These are phyloP conservation scores for Anticlea derivata DNA, from an alignment of 2,888 invertebrate species.

Conservation along the genomic window DNA sequence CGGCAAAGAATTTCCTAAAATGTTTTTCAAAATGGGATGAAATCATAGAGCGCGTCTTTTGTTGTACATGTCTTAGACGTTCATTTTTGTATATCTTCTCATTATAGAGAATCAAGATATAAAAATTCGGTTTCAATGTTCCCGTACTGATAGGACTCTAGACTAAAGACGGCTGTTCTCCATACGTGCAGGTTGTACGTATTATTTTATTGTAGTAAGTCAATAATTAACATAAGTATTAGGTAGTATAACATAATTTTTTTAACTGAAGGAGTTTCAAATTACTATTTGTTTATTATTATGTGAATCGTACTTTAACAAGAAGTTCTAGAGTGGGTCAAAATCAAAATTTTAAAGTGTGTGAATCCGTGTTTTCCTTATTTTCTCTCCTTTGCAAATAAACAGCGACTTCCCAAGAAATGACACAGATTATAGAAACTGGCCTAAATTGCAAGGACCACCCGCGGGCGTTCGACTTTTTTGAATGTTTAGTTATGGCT, in stretches of 20 bases:
- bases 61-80: too few species aligned
- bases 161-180: too few species aligned
- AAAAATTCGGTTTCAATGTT: too few species aligned
- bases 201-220: not conserved
- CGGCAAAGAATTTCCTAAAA: not conserved
- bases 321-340: constrained; percentile 10
- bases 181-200: too few species aligned
- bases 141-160: too few species aligned
- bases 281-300: constrained; percentile 1
- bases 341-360: constrained; percentile 7
- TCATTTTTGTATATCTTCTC: too few species aligned
- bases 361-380: constrained; percentile 27
- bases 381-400: constrained; percentile 27
- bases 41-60: constrained; percentile 1
- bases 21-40: too few species aligned
- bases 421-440: constrained; percentile 27
- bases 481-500: constrained; percentile 14
- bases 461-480: constrained; percentile 17
- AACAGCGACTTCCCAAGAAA: constrained; percentile 28
- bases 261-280: constrained; percentile 1
- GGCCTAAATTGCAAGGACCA: constrained; percentile 4
- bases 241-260: too few species aligned
- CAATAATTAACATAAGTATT: too few species aligned
- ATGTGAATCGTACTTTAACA: not conserved
- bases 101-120: too few species aligned